Base-by-base conservation (phyloP, 30 jellyfish, hydroid and myxozoan species). In the Phacellophora camtschatica region DNA sequence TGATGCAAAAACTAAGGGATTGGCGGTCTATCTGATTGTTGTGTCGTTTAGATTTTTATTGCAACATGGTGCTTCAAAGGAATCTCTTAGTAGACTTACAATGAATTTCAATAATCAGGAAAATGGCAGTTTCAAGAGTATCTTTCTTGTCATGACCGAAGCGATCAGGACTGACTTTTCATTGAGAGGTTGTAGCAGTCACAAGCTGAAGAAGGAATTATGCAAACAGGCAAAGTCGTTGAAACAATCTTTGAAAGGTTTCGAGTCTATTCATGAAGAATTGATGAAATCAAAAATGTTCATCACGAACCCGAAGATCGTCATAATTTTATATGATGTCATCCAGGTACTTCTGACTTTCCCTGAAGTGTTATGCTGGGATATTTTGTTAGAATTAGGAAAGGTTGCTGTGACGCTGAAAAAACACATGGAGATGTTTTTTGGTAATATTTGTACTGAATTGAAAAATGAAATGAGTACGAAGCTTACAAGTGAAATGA, bases 181-280 rank as follows among this genome's bases (percentile, higher is more conserved):
- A 30, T 20, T 76, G 46, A 15, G 74, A 16, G 31, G 34, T 6
- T n/a, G 59, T 42, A 30, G 84, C 22, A 62, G 62, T 24, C 22
- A 5, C 11, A 73, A 51, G 37, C n/a, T 53, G 13, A 22, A 63
- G 22, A 62, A 51, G 13, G 48, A 61, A 29, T 31, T 62, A n/a
- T 80, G 91, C 84, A 80, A 80, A 58, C 80, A 66, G 41, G 71
- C 88, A 5, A 62, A 28, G 0, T 8, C 55, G 36, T n/a, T 80
- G 29, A 80, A 31, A 30, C 74, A 45, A 56, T 66, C 8, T 13
- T 35, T 80, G 30, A 71, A 33, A 20, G 70, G 43, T 32, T 65
- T 50, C 32, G 84, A 36, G 66, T n/a, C 54, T 2, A 30, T 51
- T 34, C 81, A 48, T 34, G 58, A 54, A 33, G 61, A 48, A 20